Percentiles rank a stretch among this genome's conserved stretches.
Evolutionary conservation across 2,888 invertebrate genomes (phyloP).

Genomic region (Trimorus sp.): DNA sequence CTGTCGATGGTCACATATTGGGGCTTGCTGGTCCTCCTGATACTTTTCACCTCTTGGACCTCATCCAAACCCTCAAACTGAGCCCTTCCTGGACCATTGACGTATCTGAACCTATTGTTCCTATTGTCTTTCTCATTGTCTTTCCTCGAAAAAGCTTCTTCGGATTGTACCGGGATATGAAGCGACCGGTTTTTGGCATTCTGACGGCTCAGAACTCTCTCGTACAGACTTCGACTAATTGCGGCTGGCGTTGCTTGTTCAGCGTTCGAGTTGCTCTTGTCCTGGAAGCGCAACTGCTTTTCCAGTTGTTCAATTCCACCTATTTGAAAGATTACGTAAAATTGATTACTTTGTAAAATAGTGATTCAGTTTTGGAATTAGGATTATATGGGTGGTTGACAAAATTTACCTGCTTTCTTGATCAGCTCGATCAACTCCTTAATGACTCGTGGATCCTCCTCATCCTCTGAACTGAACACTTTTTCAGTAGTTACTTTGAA

Average conservation of each 20-base stretch:
- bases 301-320: conserved; percentile 93
- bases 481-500: conserved; percentile 65
- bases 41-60: conserved; percentile 78
- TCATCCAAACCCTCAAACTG: conserved; percentile 82
- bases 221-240: conserved; percentile 89
- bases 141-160: conserved; percentile 70
- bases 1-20: conserved; percentile 89
- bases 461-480: conserved; percentile 74
- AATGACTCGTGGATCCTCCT: conserved; percentile 89
- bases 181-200: conserved; percentile 68
- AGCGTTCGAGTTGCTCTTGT: conserved; percentile 78
- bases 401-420: conserved; percentile 87
- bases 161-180: conserved; percentile 72
- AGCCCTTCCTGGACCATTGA: conserved; percentile 83
- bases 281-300: conserved; percentile 86
- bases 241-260: conserved; percentile 84
- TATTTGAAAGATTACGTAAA: conserved; percentile 71
- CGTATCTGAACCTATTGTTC: conserved; percentile 70
- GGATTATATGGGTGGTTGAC: too few species aligned
- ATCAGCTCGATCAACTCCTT: conserved; percentile 92
- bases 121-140: conserved; percentile 40
- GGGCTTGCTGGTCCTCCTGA: conserved; percentile 82
- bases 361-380: neutral
- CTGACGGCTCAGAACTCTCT: conserved; percentile 86
- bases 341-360: too few species aligned